phyloP scores from a whole-genome alignment of 2,113 vertebrate species.

The Bubo blakistoni region DNA sequence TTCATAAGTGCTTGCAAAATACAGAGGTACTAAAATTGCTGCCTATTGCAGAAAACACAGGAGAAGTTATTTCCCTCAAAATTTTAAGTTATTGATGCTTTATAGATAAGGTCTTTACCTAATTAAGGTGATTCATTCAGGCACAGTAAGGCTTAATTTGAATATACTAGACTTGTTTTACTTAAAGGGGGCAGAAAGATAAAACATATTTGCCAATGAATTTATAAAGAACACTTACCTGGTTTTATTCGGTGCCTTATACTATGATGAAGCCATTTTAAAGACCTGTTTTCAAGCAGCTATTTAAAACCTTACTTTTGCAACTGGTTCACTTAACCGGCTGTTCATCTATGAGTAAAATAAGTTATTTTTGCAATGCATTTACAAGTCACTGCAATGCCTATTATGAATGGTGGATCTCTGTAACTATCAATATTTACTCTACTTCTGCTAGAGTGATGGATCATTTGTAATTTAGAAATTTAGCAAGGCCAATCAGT shows the following conservation, averaged over 20 bases:
- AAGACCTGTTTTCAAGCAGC: neutral
- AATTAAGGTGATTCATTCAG: neutral
- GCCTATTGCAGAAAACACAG: neutral
- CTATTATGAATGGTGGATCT: neutral
- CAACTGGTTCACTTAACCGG: neutral
- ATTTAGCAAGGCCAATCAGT: constrained; percentile 13
- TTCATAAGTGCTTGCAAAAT: neutral
- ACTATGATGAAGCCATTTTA: neutral
- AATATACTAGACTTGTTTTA: neutral
- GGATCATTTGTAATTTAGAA: constrained; percentile 25
- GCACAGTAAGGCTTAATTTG: neutral
- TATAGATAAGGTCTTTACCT: neutral
- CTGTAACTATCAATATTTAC: constrained; percentile 37
- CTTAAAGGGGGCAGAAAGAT: neutral
- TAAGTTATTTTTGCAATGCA: neutral
- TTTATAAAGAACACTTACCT: neutral
- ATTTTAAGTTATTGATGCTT: neutral
- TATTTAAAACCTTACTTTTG: neutral
- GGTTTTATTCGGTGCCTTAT: neutral
- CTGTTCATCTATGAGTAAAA: neutral
- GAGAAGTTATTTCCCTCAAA: neutral
- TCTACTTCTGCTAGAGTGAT: neutral
- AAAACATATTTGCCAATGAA: neutral
- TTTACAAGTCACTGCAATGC: neutral
- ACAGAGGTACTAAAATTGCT: neutral